Evolutionary conservation across 2,113 vertebrate genomes (phyloP).

Genomic region (Bubo bubo): DNA sequence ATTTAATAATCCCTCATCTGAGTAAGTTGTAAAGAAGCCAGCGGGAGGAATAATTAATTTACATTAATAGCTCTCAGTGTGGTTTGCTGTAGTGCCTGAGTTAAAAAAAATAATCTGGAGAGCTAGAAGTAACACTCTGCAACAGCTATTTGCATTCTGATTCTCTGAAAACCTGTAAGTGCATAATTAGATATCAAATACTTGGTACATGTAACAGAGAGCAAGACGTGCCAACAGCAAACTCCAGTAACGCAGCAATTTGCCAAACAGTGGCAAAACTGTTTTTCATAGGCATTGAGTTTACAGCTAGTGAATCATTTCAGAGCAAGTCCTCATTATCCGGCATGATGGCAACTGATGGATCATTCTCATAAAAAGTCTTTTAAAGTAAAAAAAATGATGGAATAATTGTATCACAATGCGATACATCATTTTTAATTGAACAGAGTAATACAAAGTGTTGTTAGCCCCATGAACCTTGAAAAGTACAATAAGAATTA

Average conservation of each 20-base stretch:
- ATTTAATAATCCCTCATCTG: slow-evolving; percentile 67
- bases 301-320: not conserved
- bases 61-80: slow-evolving; percentile 67
- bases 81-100: not conserved
- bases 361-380: not conserved
- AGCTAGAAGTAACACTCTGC: slow-evolving; percentile 19
- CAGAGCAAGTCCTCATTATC: not conserved
- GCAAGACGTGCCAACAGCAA: not conserved
- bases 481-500: not conserved
- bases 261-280: not conserved
- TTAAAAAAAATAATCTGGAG: not conserved
- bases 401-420: not conserved
- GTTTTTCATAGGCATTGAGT: not conserved
- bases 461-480: not conserved
- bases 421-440: not conserved
- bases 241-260: not conserved
- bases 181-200: not conserved
- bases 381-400: not conserved
- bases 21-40: slow-evolving; percentile 66
- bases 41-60: slow-evolving; percentile 73
- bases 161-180: slow-evolving; percentile 4
- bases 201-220: not conserved
- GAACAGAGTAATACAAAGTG: not conserved
- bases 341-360: not conserved
- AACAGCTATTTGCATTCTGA: not conserved